A percentile compares a stretch with the other conserved stretches of the same genome.
phyloP scores from a whole-genome alignment of 1,140 invertebrate species.

The Pentalonia nigronervosa region DNA sequence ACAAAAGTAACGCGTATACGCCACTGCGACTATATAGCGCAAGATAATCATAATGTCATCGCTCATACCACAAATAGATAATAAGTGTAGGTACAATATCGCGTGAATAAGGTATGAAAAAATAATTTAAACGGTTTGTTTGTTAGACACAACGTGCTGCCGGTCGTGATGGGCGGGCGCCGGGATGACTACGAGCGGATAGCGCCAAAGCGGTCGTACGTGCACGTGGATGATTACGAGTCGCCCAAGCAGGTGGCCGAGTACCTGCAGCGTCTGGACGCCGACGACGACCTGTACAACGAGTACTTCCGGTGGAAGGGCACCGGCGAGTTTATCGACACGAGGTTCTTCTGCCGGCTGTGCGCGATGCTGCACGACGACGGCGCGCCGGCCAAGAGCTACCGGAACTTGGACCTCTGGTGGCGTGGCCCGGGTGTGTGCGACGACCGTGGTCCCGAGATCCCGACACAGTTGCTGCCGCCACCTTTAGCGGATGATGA shows the following conservation, averaged over 20 bases:
- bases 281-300: constrained; percentile 88
- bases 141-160: constrained; percentile 83
- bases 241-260: constrained; percentile 83
- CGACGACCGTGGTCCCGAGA: constrained; percentile 63
- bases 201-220: constrained; percentile 87
- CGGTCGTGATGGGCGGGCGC: constrained; percentile 94
- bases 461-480: neutral
- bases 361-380: constrained; percentile 88
- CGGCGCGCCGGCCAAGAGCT: constrained; percentile 71
- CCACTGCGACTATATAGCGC: too few relatives aligned
- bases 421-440: constrained; percentile 81
- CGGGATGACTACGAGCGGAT: constrained; percentile 86
- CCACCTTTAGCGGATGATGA: neutral
- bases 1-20: too few relatives aligned
- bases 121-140: neutral
- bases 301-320: constrained; percentile 92
- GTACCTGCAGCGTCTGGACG: constrained; percentile 84
- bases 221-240: constrained; percentile 94
- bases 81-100: neutral
- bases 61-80: too few relatives aligned
- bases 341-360: constrained; percentile 93
- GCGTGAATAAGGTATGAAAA: neutral
- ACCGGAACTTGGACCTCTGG: constrained; percentile 85
- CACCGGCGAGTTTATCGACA: constrained; percentile 93
- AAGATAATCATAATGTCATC: too few relatives aligned